phyloP scores from a whole-genome alignment of 2,797 vertebrate species.

The Alcedo quadribrachys region DNA sequence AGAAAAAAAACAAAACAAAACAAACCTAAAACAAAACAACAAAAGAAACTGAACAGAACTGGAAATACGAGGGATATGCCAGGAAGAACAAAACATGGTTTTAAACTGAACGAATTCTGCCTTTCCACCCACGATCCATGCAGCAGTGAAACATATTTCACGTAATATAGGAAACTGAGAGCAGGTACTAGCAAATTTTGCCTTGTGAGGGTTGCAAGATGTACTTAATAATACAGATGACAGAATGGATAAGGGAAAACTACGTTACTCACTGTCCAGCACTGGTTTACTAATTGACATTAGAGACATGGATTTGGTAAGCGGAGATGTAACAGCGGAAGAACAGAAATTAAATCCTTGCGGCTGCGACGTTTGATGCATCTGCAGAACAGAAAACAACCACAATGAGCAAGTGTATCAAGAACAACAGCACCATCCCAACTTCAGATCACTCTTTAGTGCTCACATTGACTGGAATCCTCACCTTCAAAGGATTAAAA shows the following conservation, averaged over 20 bases:
- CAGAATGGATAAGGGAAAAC: background rate
- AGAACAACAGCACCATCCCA: background rate
- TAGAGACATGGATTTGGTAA: constrained; percentile 94
- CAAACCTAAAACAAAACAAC: background rate
- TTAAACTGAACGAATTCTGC: background rate
- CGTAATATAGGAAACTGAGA: background rate
- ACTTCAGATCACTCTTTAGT: background rate
- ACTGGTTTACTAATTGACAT: constrained; percentile 91
- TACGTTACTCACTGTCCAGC: constrained; percentile 87
- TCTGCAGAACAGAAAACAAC: constrained; percentile 76
- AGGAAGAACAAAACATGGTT: background rate
- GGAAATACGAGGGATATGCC: background rate
- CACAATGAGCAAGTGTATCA: background rate
- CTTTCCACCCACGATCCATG: background rate
- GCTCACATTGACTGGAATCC: background rate
- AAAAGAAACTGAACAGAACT: background rate
- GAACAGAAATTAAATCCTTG: constrained; percentile 84
- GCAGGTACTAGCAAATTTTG: background rate
- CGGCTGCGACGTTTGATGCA: constrained; percentile 78
- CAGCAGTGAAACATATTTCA: background rate
- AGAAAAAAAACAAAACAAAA: background rate
- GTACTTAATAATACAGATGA: background rate
- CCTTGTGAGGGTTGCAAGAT: background rate
- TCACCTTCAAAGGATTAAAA: background rate
- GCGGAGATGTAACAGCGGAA: constrained; percentile 79